phyloP scores from a whole-genome alignment of 2,888 invertebrate species.

The Orchesellides sinensis region DNA sequence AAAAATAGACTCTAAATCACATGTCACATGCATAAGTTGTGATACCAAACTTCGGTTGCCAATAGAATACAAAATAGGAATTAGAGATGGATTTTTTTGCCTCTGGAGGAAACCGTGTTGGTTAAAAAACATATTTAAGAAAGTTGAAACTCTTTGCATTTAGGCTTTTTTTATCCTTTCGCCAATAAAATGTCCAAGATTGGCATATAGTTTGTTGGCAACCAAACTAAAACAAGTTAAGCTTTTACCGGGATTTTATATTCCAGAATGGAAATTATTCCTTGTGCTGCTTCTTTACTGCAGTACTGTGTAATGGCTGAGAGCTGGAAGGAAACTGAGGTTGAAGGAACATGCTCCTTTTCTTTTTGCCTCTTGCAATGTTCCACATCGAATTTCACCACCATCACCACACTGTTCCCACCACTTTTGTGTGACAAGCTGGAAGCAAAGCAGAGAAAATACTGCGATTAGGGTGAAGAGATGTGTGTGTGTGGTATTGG shows the following conservation, averaged over 20 bases:
- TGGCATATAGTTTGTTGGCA: no score
- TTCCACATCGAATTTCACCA: constrained; percentile 20
- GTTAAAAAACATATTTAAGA: neutral
- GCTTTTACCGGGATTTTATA: no score
- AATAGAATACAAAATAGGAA: neutral
- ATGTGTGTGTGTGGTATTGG: neutral
- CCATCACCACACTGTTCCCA: constrained; percentile 22
- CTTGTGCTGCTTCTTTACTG: no score
- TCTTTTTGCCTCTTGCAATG: neutral
- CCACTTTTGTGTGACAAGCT: constrained; percentile 11
- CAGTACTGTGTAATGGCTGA: constrained; percentile 12
- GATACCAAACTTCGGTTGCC: no score
- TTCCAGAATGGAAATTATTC: no score
- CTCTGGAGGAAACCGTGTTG: neutral
- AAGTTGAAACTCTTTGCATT: neutral
- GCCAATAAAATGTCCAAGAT: neutral
- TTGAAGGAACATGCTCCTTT: neutral
- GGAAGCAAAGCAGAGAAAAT: neutral
- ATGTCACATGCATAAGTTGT: no score
- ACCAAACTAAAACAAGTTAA: no score
- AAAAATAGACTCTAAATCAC: no score
- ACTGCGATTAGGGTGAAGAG: neutral
- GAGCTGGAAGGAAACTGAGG: constrained; percentile 41
- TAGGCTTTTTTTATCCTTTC: neutral
- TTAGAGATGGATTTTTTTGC: neutral